Evolutionary conservation across 2,888 invertebrate species (phyloP), one percentile per base, ranked within the genome.

Genomic region (Nudaria mundana): DNA sequence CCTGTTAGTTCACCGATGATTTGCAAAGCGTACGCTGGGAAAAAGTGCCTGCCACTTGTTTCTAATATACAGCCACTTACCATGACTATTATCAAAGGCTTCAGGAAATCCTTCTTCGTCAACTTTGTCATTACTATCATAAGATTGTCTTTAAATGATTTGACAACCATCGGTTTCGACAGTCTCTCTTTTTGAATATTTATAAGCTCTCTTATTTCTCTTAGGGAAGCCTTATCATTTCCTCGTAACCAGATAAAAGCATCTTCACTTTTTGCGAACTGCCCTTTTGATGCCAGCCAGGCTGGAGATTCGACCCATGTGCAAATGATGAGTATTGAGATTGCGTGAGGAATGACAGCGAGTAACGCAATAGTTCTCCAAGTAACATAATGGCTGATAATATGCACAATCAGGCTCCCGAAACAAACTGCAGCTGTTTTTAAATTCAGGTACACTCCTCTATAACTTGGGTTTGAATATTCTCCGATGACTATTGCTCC

Each of bases 241-340:
- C 91, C 91, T 44, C 91, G 73, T 32, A 91, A 79, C 76, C 85
- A 90, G 22, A 76, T 74, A 22, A 91, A 90, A 0, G 90, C 72
- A 5, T 72, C 53, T 42, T 87, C 77, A 0, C 92, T 91, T 38
- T 88, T 79, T 1, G 75, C 74, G 1, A 73, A 68, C 3, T 76
- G 71, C 1, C 83, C 85, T 48, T 41, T 61, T 0, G 57, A 79
- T 0, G 91, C 80, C 28, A 93, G 61, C 92, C 92, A 93, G 2
- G 84, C 77, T 0, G 92, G 92, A 10, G 92, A 90, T 71, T 93
- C 93, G 0, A 90, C 90, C 51, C 91, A 73, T 0, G 90, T 81
- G 5, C 73, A 62, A 1, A 90, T 71, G 0, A 81, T 63, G 0
- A 63, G 2, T 1, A 77, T 30, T 0, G 76, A 53, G 1, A 66